Evolutionary conservation across 2,797 vertebrate genomes (phyloP), one percentile per base, ranked within the genome.

Genomic region (Phylloscopus collybita): DNA sequence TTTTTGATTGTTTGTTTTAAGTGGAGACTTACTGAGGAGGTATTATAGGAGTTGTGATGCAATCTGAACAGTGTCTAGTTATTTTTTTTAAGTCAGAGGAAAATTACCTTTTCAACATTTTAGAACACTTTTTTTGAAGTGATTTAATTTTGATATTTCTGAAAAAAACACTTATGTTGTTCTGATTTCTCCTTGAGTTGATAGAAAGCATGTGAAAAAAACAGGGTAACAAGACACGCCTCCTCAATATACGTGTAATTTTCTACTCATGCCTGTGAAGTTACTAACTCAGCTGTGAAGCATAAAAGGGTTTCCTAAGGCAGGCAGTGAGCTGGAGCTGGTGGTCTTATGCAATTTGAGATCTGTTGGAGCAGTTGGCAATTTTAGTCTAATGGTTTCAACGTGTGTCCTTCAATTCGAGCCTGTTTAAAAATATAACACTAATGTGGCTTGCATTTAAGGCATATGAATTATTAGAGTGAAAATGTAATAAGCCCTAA

Each of bases 391-490:
- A 88, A 86, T 85, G 66, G 45, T 75, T 84, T 76, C 61, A 70
- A 36, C 2, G 0, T 66, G 54, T 61, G 38, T 86, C 62, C 82
- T 84, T 94, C 57, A 59, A 45, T 93, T 38, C 20, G 25, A 73
- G 40, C n/a, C 44, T 88, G 27, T 71, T 79, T 81, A 67, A 95
- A 88, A 92, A 76, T 76, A 67, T 5, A 83, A 69, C 50, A 42
- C 29, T 62, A 91, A 86, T 80, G 8, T 70, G 29, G 16, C 65
- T 69, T 88, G 30, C 34, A 88, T 93, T 95, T 82, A 92, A 88
- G 91, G 42, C 40, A 59, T 64, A 49, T 90, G 50, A 95, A 90
- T 94, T 96, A 85, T 66, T 80, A 50, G 15, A 92, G 40, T 65
- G 51, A 32, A 95, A 96, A 91, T 75, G 53, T 84, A 79, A 53